Percentiles rank a stretch among this genome's conserved stretches.
These are phyloP conservation scores for Oithona nana DNA, from an alignment of 2,888 invertebrate genomes.

Conservation along the genomic window DNA sequence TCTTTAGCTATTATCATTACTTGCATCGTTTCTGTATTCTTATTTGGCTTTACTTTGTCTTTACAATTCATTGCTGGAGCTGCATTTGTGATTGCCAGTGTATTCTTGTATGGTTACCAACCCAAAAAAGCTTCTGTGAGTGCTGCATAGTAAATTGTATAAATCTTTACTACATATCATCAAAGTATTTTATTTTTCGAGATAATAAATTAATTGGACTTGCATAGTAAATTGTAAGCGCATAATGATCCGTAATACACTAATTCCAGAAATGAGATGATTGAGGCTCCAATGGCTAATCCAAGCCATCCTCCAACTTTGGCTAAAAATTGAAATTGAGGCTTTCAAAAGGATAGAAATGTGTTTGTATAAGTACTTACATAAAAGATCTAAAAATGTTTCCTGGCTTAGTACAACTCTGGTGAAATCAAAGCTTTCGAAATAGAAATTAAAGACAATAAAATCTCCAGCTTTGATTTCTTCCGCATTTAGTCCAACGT, in stretches of 20 bases:
- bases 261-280: neutral
- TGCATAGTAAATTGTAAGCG: no score
- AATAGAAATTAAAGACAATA: no score
- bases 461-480: no score
- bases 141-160: no score
- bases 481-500: no score
- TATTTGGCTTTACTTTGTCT: conserved; percentile 72
- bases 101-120: conserved; percentile 75
- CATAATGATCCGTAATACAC: no score
- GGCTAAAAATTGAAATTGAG: neutral
- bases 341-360: neutral
- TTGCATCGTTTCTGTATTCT: conserved; percentile 74
- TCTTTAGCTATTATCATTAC: conserved; percentile 90
- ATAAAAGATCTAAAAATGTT: neutral
- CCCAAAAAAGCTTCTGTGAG: conserved; percentile 18
- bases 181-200: no score
- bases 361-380: neutral
- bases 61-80: conserved; percentile 72
- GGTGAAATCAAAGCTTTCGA: neutral
- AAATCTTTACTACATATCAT: no score
- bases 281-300: neutral
- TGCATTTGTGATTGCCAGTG: conserved; percentile 68
- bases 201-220: no score
- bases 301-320: neutral
- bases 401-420: neutral